Percentiles rank a stretch among this genome's conserved stretches.
Conservation (phyloP, 2,888 invertebrate species). For the Apantesis nais region DNA sequence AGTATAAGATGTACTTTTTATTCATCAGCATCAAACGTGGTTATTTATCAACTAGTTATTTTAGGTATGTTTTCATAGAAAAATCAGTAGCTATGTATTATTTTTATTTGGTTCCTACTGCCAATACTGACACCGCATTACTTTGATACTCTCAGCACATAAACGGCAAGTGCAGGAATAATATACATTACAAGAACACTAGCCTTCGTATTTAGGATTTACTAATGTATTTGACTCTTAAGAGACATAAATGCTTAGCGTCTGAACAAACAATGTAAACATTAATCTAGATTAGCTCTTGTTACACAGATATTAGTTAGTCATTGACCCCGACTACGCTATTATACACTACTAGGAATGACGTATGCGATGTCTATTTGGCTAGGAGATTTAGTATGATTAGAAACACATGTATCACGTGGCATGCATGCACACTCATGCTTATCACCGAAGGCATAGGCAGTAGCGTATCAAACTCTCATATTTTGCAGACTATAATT, state of each 20-base stretch:
- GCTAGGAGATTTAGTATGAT: neutral
- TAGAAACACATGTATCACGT: neutral
- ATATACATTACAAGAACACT: neutral
- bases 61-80: neutral
- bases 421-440: no score
- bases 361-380: neutral
- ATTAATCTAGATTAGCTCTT: slow-evolving; percentile 9
- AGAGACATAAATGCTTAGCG: neutral
- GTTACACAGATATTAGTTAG: neutral
- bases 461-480: no score
- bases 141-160: neutral
- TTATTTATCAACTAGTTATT: neutral
- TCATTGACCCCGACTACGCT: neutral
- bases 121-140: neutral
- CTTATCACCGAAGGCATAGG: no score
- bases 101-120: neutral
- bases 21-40: neutral
- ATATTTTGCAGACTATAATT: no score
- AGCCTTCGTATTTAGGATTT: neutral
- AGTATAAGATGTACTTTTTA: neutral
- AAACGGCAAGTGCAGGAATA: neutral
- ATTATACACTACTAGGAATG: neutral
- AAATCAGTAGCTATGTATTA: neutral
- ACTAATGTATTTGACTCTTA: neutral
- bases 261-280: slow-evolving; percentile 14